Evolutionary conservation across 2,888 invertebrate species (phyloP).

Genomic region (Andrena chrysosceles): DNA sequence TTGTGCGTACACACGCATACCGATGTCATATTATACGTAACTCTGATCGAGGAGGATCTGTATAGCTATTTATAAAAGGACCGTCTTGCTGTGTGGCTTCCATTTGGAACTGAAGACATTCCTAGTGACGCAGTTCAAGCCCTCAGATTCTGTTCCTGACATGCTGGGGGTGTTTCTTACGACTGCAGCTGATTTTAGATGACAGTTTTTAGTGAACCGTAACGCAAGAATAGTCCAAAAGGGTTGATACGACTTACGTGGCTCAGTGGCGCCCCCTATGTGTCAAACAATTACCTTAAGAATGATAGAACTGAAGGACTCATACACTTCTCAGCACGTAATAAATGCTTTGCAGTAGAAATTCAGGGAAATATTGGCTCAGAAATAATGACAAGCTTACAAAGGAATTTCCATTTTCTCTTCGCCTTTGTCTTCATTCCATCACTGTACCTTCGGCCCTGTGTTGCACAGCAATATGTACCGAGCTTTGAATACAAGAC

Average conservation of each 20-base stretch:
- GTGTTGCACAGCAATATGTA: background rate
- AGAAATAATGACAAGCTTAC: background rate
- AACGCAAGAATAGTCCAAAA: too few relatives aligned
- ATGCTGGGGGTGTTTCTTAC: background rate
- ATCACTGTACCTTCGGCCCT: too few relatives aligned
- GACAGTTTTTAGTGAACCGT: too few relatives aligned
- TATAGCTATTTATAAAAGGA: constrained; percentile 37
- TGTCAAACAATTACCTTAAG: too few relatives aligned
- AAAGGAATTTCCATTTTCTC: background rate
- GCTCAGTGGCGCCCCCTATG: too few relatives aligned
- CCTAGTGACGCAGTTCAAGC: background rate
- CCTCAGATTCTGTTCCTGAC: background rate
- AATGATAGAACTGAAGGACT: too few relatives aligned
- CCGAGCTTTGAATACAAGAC: background rate
- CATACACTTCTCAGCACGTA: too few relatives aligned
- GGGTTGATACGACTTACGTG: too few relatives aligned
- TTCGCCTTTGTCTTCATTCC: too few relatives aligned
- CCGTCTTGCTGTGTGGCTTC: background rate
- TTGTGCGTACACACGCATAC: background rate
- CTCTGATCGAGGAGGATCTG: constrained; percentile 34
- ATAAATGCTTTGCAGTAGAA: too few relatives aligned
- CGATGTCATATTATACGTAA: background rate
- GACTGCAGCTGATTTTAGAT: background rate
- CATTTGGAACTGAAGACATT: background rate
- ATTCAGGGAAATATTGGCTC: too few relatives aligned